Base-by-base conservation (phyloP, 1,140 invertebrate species). In the Drosophila aff. region DNA sequence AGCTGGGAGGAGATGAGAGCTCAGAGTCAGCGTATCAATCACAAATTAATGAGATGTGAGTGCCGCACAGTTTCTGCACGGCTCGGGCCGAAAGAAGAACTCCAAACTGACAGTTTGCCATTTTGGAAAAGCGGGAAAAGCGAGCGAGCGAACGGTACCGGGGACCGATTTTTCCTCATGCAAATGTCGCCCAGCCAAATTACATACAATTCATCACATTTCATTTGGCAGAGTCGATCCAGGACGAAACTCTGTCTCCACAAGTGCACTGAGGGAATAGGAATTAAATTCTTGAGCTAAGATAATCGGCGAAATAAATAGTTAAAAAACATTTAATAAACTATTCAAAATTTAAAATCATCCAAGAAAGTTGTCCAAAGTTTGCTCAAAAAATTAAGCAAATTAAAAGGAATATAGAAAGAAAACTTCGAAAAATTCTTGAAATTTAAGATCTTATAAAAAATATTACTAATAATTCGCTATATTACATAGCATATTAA, bases 31-130 rank as follows among this genome's bases (percentile, higher is more conserved):
- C 85, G 85, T 89, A 89, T 89, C 85, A 89, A 89, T 89, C 91
- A 92, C 91, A 92, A 92, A 92, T 92, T 92, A 92, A 92, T 92
- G 91, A 92, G 91, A 92, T 92, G 90, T 91, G 91, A 92, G 90
- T 92, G 80, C 82, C 74, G 74, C 82, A 86, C 77, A 80, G 84
- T 91, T 83, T 75, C 73, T 53, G 43, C 38, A 57, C 36, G 18
- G 68, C 33, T 55, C 43, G 41, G 40, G 41, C 58, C 55, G 33
- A 40, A 76, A 55, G 44, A 68, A 57, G 76, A 80, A 58, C 76
- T 82, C 61, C 80, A 83, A 74, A 74, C 83, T 82, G 76, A 83
- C 81, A 89, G 77, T 90, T 79, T 84, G 85, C 76, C 79, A 87
- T 81, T 75, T 79, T 79, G 61, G 72, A 68, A 71, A 71, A 64